Evolutionary conservation across 2,888 invertebrate genomes (phyloP), one percentile per base, ranked within the genome.

Genomic region (Drosophila paranaensis): DNA sequence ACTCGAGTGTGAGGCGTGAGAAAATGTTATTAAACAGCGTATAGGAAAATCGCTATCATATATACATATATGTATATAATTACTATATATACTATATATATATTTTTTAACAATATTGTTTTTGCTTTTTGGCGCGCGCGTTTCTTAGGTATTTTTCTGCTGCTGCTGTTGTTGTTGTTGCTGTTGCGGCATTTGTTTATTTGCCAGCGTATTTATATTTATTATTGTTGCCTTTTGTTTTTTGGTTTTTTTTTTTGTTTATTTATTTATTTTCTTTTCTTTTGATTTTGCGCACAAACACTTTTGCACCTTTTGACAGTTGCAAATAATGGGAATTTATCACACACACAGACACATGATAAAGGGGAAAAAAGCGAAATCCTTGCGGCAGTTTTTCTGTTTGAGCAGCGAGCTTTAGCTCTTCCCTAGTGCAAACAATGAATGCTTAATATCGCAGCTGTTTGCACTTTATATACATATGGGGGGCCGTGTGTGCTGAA

Each of bases 391-490:
- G 10, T 48, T 30, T n/a, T 35, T 50, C 13, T 13, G 27, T 27
- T 46, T 25, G 27, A 25, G 27, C 45, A 8, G 51, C 63, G 67
- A 60, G 69, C 70, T 71, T 76, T 60, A 64, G 81, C 67, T 63
- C 67, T 66, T 70, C 65, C 79, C 83, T 74, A 76, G 88, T 57
- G 71, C 79, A 82, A 86, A 84, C 87, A 86, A 82, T 86, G 87
- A 86, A 88, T 86, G 89, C 72, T 75, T 73, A 84, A 64, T 71
- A 74, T 74, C 70, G 65, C 71, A 54, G 65, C 66, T 74, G 82
- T 77, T 82, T 74, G 74, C 82, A 62, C 73, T 76, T 87, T 86
- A 87, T 86, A 86, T 86, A 87, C 88, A 86, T 86, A 84, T 55
- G 43, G 39, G 27, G 55, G 43, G 25, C 62, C 62, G 64, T 61